Base-by-base conservation (phyloP, 2,113 vertebrate genomes). In the Cinclus mexicanus region DNA sequence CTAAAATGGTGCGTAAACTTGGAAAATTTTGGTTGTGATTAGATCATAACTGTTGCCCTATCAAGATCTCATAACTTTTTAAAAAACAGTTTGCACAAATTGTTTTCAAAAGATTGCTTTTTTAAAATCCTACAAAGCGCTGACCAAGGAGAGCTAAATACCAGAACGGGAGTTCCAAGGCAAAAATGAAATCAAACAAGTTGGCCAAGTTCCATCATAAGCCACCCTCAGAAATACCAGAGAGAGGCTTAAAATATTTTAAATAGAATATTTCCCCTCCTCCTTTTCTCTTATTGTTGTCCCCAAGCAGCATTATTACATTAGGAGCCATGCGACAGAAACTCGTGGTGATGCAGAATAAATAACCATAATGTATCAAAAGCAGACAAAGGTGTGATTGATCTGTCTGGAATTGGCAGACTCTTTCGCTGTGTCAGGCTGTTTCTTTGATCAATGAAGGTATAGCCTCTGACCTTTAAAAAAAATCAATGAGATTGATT, bases 401-500 rank as follows among this genome's bases (percentile, higher is more conserved):
- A 99, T 99, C 98, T 98, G 98, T 99, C 99, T 99, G 98, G 98
- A 98, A 97, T 97, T 98, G 97, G 97, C 97, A 98, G 97, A 96
- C 97, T 95, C 95, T 97, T 98, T 98, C 98, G 98, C 98, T 98
- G 98, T 98, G 97, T 99, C 98, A 99, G 98, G 97, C 98, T 98
- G 97, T 98, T 98, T 98, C 97, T 97, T 97, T 98, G 98, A 98
- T 99, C 98, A 98, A 98, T 99, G 98, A 94, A 98, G 97, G 95
- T 97, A 91, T 98, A 98, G 98, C 98, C 98, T 98, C 97, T 98
- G 98, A 99, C 98, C 98, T 98, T 97, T 97, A 97, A 95, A 98
- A 98, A 98, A 97, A 98, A 99, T 99, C 99, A 98, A 98, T 99
- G 93, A 60, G 93, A 98, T 98, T 98, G 98, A 99, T 98, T 97